Percentiles rank a stretch among this genome's conserved stretches.
Evolutionary conservation across 2,113 vertebrate species (phyloP).

Genomic region (Corydoras maculifer): DNA sequence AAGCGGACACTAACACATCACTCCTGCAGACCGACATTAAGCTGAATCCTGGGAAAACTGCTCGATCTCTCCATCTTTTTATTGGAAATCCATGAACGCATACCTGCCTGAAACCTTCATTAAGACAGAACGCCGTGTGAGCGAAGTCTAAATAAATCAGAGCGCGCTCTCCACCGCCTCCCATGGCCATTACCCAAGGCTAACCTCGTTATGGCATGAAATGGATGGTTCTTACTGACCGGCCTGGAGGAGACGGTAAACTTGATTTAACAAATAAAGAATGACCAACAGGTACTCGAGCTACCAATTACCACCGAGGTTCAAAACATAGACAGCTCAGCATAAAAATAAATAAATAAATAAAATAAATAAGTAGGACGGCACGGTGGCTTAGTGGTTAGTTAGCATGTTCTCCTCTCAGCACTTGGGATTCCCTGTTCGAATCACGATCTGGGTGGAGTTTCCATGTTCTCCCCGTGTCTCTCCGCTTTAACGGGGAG

Average conservation of each 20-base stretch:
- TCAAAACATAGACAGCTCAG: neutral
- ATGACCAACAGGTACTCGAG: slow-evolving; percentile 15
- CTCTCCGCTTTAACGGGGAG: too few relatives aligned
- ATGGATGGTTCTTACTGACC: slow-evolving; percentile 11
- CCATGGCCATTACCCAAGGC: slow-evolving; percentile 18
- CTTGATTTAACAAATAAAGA: slow-evolving; percentile 10
- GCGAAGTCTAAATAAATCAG: slow-evolving; percentile 34
- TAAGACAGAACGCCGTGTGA: slow-evolving; percentile 27
- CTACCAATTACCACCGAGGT: slow-evolving; percentile 25
- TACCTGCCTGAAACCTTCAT: slow-evolving; percentile 30
- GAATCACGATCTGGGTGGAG: too few relatives aligned
- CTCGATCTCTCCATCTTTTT: slow-evolving; percentile 31
- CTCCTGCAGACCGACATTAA: neutral
- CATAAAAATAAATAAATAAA: too few relatives aligned
- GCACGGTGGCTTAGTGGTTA: too few relatives aligned
- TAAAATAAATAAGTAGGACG: too few relatives aligned
- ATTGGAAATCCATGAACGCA: slow-evolving; percentile 41
- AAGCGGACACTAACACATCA: neutral
- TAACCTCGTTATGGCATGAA: slow-evolving; percentile 30
- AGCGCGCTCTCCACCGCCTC: neutral
- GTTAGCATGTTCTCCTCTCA: too few relatives aligned
- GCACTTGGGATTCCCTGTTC: too few relatives aligned
- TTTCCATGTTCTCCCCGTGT: too few relatives aligned
- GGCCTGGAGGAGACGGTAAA: neutral
- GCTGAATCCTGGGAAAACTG: neutral